Percentiles rank a stretch among this genome's conserved stretches.
These are phyloP conservation scores for Stomatorhinus walkeri DNA, from an alignment of 2,797 vertebrate species.

Conservation along the genomic window DNA sequence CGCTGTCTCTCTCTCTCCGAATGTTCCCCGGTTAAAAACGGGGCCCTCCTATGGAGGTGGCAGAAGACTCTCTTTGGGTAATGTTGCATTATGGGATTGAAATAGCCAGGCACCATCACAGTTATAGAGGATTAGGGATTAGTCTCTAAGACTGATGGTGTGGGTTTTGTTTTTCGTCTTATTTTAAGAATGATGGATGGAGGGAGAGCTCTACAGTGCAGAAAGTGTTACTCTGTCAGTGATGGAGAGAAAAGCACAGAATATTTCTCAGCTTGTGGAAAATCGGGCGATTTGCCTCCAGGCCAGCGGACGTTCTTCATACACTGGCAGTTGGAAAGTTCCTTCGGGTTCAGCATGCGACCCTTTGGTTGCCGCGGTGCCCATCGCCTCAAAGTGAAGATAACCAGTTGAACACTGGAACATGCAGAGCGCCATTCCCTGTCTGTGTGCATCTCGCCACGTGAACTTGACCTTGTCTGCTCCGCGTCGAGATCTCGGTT, in stretches of 20 bases:
- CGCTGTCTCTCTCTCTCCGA: not conserved
- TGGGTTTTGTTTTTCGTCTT: not conserved
- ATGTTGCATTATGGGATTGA: not conserved
- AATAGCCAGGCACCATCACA: not conserved
- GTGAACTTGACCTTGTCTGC: too few relatives aligned
- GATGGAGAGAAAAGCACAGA: not conserved
- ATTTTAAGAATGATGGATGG: not conserved
- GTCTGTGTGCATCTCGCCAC: not conserved
- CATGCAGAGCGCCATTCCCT: not conserved
- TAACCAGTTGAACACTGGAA: not conserved
- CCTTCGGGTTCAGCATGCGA: not conserved
- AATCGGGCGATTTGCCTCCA: not conserved
- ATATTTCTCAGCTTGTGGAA: not conserved
- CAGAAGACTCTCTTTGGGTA: not conserved
- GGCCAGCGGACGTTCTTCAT: not conserved
- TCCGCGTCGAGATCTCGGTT: not conserved
- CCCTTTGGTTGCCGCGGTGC: not conserved
- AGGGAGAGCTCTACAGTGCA: not conserved
- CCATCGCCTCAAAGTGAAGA: not conserved
- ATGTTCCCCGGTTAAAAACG: not conserved
- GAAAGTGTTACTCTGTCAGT: not conserved
- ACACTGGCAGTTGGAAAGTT: not conserved
- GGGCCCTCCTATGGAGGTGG: not conserved
- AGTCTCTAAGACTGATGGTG: not conserved
- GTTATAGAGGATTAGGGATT: not conserved